phyloP scores from a whole-genome alignment of 1,140 invertebrate genomes.

The Fopius arisanus region DNA sequence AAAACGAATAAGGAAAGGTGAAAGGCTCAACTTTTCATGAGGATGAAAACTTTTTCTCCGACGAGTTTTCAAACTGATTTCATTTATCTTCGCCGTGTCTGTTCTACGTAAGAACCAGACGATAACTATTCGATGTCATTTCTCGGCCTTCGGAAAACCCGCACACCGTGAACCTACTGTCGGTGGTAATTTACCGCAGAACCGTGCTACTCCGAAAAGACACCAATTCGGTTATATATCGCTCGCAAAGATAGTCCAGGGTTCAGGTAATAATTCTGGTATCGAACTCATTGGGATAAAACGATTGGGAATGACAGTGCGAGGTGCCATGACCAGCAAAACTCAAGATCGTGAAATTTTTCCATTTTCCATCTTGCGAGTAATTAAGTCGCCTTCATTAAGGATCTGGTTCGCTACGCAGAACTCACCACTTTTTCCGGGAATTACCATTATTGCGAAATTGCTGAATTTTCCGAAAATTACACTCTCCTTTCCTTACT shows the following conservation, averaged over 20 bases:
- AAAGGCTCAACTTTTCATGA: neutral
- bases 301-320: neutral
- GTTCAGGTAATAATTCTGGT: neutral
- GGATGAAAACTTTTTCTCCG: neutral
- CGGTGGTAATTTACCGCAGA: neutral
- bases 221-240: conserved; percentile 12
- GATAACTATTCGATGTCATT: conserved; percentile 10
- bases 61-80: conserved; percentile 13
- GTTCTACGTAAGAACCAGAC: neutral
- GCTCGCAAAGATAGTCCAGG: neutral
- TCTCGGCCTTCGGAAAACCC: neutral
- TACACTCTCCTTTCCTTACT: too few species aligned
- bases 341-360: neutral
- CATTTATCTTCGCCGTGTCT: neutral
- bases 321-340: neutral
- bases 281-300: neutral
- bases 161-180: neutral
- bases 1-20: neutral
- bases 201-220: neutral
- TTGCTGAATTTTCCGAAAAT: too few species aligned
- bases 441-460: too few species aligned
- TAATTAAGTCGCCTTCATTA: neutral
- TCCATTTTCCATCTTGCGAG: neutral
- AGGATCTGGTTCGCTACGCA: too few species aligned
- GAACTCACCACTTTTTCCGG: too few species aligned